Conservation (phyloP, 2,888 invertebrate species). For the Vanessa cardui region DNA sequence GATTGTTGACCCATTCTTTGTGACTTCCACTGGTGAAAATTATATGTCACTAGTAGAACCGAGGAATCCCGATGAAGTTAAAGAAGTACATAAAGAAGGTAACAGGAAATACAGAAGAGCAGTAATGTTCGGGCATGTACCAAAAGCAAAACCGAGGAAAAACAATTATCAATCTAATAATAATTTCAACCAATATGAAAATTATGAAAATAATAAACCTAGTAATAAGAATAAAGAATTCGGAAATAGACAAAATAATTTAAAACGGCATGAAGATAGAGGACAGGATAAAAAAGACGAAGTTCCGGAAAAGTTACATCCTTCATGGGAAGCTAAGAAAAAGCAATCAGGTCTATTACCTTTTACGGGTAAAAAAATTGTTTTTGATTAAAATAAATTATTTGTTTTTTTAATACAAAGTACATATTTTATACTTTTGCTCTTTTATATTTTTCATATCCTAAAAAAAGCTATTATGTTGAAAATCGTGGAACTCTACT, state of each 20-base stretch:
- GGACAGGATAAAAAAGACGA: slow-evolving; percentile 24
- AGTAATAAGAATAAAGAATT: slow-evolving; percentile 16
- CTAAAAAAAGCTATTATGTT: too few relatives aligned
- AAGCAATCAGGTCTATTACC: slow-evolving; percentile 71
- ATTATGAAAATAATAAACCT: slow-evolving; percentile 9
- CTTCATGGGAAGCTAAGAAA: slow-evolving; percentile 82
- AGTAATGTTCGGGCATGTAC: slow-evolving; percentile 72
- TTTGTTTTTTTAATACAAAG: background rate
- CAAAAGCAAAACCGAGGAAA: slow-evolving; percentile 59
- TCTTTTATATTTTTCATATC: background rate
- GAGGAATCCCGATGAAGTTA: slow-evolving; percentile 72
- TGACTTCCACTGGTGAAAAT: slow-evolving; percentile 70
- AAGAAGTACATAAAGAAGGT: slow-evolving; percentile 68
- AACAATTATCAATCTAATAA: slow-evolving; percentile 49
- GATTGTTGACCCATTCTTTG: slow-evolving; percentile 76
- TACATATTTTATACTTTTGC: background rate
- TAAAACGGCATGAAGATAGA: slow-evolving; percentile 26
- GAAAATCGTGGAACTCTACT: too few relatives aligned
- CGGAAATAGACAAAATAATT: slow-evolving; percentile 30
- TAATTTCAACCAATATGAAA: slow-evolving; percentile 39
- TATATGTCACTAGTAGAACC: slow-evolving; percentile 75
- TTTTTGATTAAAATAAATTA: slow-evolving; percentile 56
- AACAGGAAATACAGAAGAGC: slow-evolving; percentile 75
- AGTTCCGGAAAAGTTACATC: slow-evolving; percentile 73
- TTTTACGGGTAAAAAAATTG: slow-evolving; percentile 76